Base-by-base conservation (phyloP, 2,797 vertebrate species). In the Emys orbicularis region DNA sequence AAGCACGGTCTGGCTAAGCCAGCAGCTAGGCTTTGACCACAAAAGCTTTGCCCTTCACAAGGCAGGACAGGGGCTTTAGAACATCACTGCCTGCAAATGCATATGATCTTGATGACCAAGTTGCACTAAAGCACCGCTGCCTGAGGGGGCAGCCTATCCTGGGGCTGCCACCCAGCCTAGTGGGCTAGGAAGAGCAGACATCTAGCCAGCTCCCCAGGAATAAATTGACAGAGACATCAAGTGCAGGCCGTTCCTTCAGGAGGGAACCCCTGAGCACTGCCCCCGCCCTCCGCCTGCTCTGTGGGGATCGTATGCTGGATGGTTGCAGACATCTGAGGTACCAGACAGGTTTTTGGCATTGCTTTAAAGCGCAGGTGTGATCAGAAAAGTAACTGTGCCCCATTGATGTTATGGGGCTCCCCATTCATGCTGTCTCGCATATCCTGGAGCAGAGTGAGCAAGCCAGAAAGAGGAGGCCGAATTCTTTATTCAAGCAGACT, bases 1-100 rank as follows among this genome's bases (percentile, higher is more conserved):
- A 79, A 68, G 3, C 16, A 0, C 0, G 25, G 77, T 54, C 92
- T 0, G 0, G 19, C 84, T 8, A 1, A 34, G 25, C 4, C 31
- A 94, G 96, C 65, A 1, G 41, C 41, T 76, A 47, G 25, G 25
- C 25, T 77, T 27, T 77, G 27, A 27, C 44, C 2, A 3, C n/a
- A 21, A 72, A 37, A 18, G n/a, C 10, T 27, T 25, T 44, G 12
- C 12, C 74, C 74, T 76, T 76, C 74, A 49, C 27, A 18, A 3
- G 8, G 25, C 74, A 77, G 74, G 27, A 49, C 6, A 15, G 12
- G 44, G 74, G 7, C 74, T 49, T 15, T 8, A 49, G 44, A 31
- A 15, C 12, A 47, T 16, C 41, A 27, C 41, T 47, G 41, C 27
- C 27, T 49, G 25, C 74, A 49, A 49, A 13, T 4, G 12, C 41